A percentile compares a stretch with the other conserved stretches of the same genome.
Evolutionary conservation across 1,140 invertebrate species (phyloP).

Genomic region (Nasonia longicornis): DNA sequence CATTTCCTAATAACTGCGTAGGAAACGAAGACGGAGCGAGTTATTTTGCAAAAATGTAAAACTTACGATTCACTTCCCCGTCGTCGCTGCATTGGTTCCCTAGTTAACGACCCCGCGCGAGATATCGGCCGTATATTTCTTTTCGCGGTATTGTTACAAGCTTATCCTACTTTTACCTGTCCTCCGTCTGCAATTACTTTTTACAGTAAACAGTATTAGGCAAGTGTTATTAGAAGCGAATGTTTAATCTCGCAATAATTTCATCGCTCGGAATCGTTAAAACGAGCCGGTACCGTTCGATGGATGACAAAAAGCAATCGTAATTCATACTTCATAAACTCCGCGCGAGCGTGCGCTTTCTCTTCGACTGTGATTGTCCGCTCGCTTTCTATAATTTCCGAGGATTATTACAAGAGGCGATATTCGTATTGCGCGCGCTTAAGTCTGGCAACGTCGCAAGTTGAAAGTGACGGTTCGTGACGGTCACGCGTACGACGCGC

Average conservation of each 20-base stretch:
- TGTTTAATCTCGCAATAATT: slow-evolving; percentile 32
- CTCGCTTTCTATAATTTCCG: slow-evolving; percentile 13
- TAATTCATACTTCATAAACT: slow-evolving; percentile 47
- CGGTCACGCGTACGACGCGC: too few relatives aligned
- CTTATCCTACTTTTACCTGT: neutral
- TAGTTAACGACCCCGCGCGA: neutral
- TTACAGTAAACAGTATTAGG: slow-evolving; percentile 5
- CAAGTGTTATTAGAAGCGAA: slow-evolving; percentile 12
- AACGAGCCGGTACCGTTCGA: neutral
- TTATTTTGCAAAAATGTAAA: slow-evolving; percentile 18
- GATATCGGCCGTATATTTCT: slow-evolving; percentile 8
- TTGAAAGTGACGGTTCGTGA: too few relatives aligned
- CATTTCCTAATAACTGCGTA: slow-evolving; percentile 9
- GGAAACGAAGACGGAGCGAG: neutral
- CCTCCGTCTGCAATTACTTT: neutral
- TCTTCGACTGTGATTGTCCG: neutral
- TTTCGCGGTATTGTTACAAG: neutral
- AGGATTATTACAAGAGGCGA: too few relatives aligned
- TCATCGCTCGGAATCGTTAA: slow-evolving; percentile 32
- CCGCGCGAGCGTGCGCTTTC: slow-evolving; percentile 20
- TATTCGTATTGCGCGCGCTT: slow-evolving; percentile 19
- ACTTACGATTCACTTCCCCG: slow-evolving; percentile 25
- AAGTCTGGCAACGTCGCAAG: neutral
- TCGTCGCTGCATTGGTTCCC: too few relatives aligned
- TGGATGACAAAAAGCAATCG: slow-evolving; percentile 10